Conservation (phyloP, 1,140 invertebrate species). For the Bemisia tabaci region DNA sequence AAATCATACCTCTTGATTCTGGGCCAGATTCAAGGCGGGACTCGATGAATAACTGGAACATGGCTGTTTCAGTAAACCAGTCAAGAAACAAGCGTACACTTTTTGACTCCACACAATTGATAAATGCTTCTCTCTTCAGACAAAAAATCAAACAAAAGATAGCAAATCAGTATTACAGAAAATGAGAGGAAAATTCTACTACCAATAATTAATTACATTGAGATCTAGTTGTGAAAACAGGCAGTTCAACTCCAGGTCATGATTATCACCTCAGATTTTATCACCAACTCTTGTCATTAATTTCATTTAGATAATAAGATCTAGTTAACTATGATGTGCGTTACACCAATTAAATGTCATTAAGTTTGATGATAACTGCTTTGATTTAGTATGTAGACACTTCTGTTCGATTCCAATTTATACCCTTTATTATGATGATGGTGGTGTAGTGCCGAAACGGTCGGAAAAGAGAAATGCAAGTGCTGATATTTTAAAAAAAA, state of each 20-base stretch:
- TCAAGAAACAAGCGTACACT: slow-evolving; percentile 54
- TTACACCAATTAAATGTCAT: too few relatives aligned
- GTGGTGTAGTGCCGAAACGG: too few relatives aligned
- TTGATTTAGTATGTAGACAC: too few relatives aligned
- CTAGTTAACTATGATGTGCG: background rate
- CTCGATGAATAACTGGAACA: slow-evolving; percentile 44
- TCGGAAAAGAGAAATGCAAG: too few relatives aligned
- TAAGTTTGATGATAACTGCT: too few relatives aligned
- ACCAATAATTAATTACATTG: background rate
- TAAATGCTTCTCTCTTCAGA: slow-evolving; percentile 46
- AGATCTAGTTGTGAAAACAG: background rate
- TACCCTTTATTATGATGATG: too few relatives aligned
- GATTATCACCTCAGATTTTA: background rate
- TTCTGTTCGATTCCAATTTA: too few relatives aligned
- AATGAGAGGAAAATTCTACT: slow-evolving; percentile 7
- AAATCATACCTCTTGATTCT: slow-evolving; percentile 19
- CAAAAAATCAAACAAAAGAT: too few relatives aligned
- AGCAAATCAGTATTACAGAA: too few relatives aligned
- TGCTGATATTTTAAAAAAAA: too few relatives aligned
- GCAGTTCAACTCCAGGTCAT: background rate
- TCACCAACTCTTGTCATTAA: background rate
- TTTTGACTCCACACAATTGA: slow-evolving; percentile 41
- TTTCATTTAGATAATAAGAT: background rate
- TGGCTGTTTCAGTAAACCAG: slow-evolving; percentile 71
- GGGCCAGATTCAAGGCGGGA: slow-evolving; percentile 12